phyloP scores from a whole-genome alignment of 2,888 invertebrate genomes.

The Acronicta aceris region DNA sequence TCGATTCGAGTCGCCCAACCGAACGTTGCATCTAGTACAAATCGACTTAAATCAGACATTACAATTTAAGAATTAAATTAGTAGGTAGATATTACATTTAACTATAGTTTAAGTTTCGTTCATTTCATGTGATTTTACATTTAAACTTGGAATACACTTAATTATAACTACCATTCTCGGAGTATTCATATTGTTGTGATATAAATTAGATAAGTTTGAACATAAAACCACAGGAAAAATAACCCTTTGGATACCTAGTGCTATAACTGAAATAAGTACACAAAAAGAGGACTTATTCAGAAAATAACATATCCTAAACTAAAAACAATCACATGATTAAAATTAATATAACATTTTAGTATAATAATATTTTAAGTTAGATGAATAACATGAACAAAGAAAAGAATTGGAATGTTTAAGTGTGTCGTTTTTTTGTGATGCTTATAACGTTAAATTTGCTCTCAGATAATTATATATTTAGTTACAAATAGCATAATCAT shows the following conservation, averaged over 20 bases:
- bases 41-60: conserved; percentile 49
- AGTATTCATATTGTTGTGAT: conserved; percentile 45
- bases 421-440: conserved; percentile 66
- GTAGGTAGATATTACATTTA: conserved; percentile 70
- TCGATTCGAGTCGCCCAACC: conserved; percentile 32
- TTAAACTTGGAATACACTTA: conserved; percentile 62
- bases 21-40: conserved; percentile 16
- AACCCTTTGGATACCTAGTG: conserved; percentile 58
- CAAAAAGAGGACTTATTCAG: conserved; percentile 52
- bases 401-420: conserved; percentile 75
- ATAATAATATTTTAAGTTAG: conserved; percentile 32
- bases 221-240: conserved; percentile 73
- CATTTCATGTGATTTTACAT: conserved; percentile 76
- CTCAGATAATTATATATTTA: conserved; percentile 54
- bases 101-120: conserved; percentile 68
- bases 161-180: conserved; percentile 55
- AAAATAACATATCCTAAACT: conserved; percentile 50
- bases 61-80: conserved; percentile 65
- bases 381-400: conserved; percentile 53
- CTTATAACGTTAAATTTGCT: conserved; percentile 74
- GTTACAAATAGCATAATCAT: conserved; percentile 54
- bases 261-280: conserved; percentile 55
- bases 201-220: conserved; percentile 58
- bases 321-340: conserved; percentile 57
- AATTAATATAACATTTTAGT: conserved; percentile 52